These are phyloP conservation scores for Drosophila willistoni DNA, from an alignment of 1,140 invertebrate genomes.

Conservation along the genomic window DNA sequence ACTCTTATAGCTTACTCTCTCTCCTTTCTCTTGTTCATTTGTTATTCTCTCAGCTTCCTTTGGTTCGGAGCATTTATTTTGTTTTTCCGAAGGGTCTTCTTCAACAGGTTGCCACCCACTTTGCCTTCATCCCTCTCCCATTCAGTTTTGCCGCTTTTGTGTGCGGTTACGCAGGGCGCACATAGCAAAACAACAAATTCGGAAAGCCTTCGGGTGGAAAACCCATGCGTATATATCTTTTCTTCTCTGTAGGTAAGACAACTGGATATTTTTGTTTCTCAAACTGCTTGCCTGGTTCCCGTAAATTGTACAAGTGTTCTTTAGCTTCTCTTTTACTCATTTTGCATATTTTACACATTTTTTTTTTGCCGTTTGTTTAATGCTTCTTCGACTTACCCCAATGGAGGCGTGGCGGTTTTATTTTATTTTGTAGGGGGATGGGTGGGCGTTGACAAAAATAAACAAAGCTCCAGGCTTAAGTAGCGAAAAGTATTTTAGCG, in stretches of 20 bases:
- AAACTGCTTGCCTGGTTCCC: conserved; percentile 57
- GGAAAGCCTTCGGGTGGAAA: conserved; percentile 8
- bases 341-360: neutral
- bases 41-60: conserved; percentile 4
- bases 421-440: neutral
- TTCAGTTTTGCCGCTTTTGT: conserved; percentile 26
- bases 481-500: conserved; percentile 53
- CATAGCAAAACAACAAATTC: conserved; percentile 14
- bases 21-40: neutral
- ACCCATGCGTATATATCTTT: neutral
- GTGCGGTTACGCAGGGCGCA: conserved; percentile 25
- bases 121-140: neutral
- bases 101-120: conserved; percentile 75
- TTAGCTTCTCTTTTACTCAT: conserved; percentile 22
- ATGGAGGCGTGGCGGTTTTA: neutral
- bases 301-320: conserved; percentile 75
- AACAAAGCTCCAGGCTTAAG: conserved; percentile 61
- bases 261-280: conserved; percentile 43
- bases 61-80: conserved; percentile 40
- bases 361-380: conserved; percentile 13
- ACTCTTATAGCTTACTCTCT: neutral
- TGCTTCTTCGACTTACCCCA: conserved; percentile 52
- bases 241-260: conserved; percentile 18
- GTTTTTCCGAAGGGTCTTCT: conserved; percentile 48
- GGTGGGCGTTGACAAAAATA: conserved; percentile 54